Evolutionary conservation across 2,113 vertebrate species (phyloP).

Genomic region (Todiramphus saurophagus): DNA sequence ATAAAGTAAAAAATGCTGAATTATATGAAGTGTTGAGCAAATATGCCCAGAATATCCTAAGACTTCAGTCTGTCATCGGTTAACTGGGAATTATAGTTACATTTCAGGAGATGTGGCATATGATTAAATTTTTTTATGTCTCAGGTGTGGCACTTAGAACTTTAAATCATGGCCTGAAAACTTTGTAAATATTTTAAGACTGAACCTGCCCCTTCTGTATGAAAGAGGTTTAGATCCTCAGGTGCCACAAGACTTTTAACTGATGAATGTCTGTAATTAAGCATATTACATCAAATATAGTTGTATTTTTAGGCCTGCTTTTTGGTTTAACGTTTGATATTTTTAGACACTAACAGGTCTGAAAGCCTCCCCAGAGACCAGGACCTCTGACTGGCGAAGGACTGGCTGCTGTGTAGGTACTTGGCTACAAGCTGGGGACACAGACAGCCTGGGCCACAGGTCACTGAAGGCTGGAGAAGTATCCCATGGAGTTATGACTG

Average conservation of each 20-base stretch:
- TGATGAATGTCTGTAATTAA: background rate
- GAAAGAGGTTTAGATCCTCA: background rate
- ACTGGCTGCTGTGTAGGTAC: accelerated
- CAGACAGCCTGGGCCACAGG: accelerated
- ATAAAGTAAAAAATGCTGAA: background rate
- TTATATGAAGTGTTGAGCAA: background rate
- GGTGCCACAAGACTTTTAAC: background rate
- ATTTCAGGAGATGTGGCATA: background rate
- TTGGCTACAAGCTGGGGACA: background rate
- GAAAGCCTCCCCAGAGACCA: background rate
- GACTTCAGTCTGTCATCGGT: background rate
- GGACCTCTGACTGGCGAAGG: background rate
- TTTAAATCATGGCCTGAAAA: background rate
- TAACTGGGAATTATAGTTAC: background rate
- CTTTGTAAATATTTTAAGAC: background rate
- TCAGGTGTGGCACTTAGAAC: background rate
- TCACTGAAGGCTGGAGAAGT: background rate
- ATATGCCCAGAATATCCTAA: background rate
- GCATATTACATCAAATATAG: background rate
- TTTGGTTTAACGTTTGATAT: background rate
- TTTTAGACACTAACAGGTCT: background rate
- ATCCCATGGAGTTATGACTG: background rate
- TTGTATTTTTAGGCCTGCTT: background rate
- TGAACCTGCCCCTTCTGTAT: background rate
- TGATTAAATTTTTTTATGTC: background rate